These are phyloP conservation scores for Sakesphorus luctuosus DNA, from an alignment of 2,113 vertebrate species.

Conservation along the genomic window DNA sequence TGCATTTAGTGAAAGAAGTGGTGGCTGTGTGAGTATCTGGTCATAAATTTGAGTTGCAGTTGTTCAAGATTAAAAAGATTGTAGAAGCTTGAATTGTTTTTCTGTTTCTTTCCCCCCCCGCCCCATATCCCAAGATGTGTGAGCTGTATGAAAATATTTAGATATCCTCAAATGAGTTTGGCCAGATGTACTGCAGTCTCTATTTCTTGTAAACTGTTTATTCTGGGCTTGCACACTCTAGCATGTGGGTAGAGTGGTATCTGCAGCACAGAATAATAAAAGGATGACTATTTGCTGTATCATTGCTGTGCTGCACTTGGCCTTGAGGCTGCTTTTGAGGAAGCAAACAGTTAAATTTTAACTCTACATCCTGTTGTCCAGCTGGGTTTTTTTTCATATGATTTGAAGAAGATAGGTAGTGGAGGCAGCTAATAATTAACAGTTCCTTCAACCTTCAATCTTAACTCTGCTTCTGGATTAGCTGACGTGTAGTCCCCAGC, in stretches of 20 bases:
- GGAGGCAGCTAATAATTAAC: conserved; percentile 20
- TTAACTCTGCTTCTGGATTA: neutral
- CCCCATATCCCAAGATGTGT: neutral
- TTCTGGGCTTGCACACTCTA: neutral
- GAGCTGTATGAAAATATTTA: neutral
- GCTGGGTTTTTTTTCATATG: neutral
- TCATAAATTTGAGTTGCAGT: neutral
- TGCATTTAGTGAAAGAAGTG: neutral
- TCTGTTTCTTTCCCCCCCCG: neutral
- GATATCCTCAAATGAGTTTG: neutral
- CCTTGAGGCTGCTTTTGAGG: neutral
- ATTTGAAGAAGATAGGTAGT: neutral
- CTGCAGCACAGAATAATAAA: neutral
- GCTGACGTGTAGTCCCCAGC: neutral
- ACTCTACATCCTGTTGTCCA: conserved; percentile 26
- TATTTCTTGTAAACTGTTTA: neutral
- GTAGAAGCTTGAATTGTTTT: neutral
- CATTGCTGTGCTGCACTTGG: neutral
- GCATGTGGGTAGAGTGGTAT: neutral
- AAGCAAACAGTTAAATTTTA: conserved; percentile 22
- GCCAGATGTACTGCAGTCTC: neutral
- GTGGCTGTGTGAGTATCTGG: neutral
- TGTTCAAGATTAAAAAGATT: neutral
- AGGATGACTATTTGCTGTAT: neutral
- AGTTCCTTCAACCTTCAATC: neutral